Evolutionary conservation across 2,797 vertebrate genomes (phyloP).

Genomic region (Gallinago solitaria): DNA sequence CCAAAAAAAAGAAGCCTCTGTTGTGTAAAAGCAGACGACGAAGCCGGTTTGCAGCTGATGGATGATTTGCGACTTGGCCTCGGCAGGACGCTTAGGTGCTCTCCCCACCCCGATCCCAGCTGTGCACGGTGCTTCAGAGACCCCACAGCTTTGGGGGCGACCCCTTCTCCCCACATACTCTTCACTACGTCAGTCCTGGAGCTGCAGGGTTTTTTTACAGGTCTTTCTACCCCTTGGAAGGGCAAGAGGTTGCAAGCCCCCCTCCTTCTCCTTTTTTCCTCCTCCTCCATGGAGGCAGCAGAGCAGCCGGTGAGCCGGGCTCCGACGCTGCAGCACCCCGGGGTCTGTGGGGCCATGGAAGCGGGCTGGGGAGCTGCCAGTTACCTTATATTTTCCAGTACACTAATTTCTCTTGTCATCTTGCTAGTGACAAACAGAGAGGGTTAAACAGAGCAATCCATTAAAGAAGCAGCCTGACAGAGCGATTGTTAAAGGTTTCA

Average conservation of each 20-base stretch:
- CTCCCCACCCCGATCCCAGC: neutral
- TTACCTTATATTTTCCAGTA: slow-evolving; percentile 61
- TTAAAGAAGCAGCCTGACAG: slow-evolving; percentile 60
- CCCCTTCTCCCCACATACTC: neutral
- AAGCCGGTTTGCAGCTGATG: neutral
- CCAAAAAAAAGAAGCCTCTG: neutral
- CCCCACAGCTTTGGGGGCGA: neutral
- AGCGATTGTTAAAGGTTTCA: slow-evolving; percentile 49
- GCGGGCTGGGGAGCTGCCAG: slow-evolving; percentile 26
- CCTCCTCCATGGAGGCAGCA: neutral
- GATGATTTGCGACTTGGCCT: neutral
- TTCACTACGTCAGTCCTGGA: neutral
- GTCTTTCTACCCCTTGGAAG: neutral
- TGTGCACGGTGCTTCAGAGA: neutral
- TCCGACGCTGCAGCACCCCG: neutral
- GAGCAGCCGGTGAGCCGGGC: neutral
- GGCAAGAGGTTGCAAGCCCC: neutral
- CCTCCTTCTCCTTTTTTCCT: neutral
- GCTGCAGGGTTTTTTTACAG: neutral
- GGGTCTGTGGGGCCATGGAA: neutral
- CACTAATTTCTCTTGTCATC: slow-evolving; percentile 61
- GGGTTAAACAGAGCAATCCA: slow-evolving; percentile 54
- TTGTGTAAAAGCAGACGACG: neutral
- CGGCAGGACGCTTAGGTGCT: neutral
- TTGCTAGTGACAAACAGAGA: slow-evolving; percentile 63